These are phyloP conservation scores for Campaea margaritaria DNA, from an alignment of 2,888 invertebrate species.

Conservation along the genomic window DNA sequence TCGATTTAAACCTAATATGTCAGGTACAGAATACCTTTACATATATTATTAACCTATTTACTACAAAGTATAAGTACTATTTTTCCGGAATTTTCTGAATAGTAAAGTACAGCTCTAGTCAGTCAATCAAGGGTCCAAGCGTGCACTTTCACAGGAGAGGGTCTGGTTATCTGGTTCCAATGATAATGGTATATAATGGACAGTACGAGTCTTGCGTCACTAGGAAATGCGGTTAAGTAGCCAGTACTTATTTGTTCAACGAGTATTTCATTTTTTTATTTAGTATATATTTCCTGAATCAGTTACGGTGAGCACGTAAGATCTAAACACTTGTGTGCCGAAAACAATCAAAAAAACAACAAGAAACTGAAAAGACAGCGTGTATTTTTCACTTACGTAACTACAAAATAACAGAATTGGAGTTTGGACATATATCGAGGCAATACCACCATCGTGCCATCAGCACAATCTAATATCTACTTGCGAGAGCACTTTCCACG, in stretches of 20 bases:
- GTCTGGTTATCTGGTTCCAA: conserved; percentile 35
- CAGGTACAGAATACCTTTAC: too few relatives aligned
- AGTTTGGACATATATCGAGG: too few relatives aligned
- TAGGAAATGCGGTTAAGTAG: conserved; percentile 15
- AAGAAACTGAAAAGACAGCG: too few relatives aligned
- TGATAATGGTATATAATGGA: conserved; percentile 43
- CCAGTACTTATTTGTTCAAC: background rate
- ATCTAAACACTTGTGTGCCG: too few relatives aligned
- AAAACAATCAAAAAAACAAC: too few relatives aligned
- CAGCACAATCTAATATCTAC: background rate
- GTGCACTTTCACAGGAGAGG: conserved; percentile 56
- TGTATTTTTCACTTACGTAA: too few relatives aligned
- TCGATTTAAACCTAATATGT: too few relatives aligned
- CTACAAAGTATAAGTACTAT: too few relatives aligned
- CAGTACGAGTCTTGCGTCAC: conserved; percentile 32
- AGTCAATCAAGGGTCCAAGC: conserved; percentile 32
- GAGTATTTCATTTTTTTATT: background rate
- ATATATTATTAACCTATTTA: too few relatives aligned
- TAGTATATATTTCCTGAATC: too few relatives aligned
- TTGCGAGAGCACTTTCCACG: background rate
- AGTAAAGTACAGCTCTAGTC: conserved; percentile 3
- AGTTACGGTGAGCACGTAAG: too few relatives aligned
- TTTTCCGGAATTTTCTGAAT: background rate
- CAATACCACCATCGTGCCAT: background rate
- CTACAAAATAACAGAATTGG: too few relatives aligned